Evolutionary conservation across 2,113 vertebrate genomes (phyloP), one percentile per base, ranked within the genome.

Genomic region (Serinus canaria): DNA sequence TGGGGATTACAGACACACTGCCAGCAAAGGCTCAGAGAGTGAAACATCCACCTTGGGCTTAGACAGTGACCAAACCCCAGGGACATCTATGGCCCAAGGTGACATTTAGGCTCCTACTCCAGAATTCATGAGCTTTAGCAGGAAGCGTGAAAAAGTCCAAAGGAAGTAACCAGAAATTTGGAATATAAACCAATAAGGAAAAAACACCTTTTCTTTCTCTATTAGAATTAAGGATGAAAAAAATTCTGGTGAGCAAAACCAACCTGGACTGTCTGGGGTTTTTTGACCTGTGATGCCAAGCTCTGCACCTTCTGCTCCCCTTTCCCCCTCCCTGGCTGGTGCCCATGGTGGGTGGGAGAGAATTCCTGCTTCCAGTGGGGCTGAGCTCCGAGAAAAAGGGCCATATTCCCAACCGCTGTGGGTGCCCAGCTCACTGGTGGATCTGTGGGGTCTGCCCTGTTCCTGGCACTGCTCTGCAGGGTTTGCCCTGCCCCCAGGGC

Each of bases 321-420:
- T 6, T 15, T 44, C 41, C 23, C 44, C 12, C 13, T 41, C 52
- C 39, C 30, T 1, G 0, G 15, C 12, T 19, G 44, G 37, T 31
- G 25, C 67, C 35, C 35, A 24, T 6, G 20, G 18, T 1, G 6
- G 4, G 14, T 39, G 46, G 28, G 24, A 82, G 28, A 52, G 23
- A 75, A 82, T 60, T 67, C 78, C 69, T 59, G 24, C 23, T 18
- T 33, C 28, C 58, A 3, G 6, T 25, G 27, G 39, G 22, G 19
- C 37, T 1, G 5, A 37, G 69, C 43, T 49, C 18, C 0, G 5
- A 35, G 55, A 70, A 56, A 56, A 67, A 30, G 1, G 1, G 68
- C 14, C 10, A 1, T 23, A 19, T 33, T 27, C 68, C 7, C 4
- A 5, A 12, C 10, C 4, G 6, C 76, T 0, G 0, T 5, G 0